Evolutionary conservation across 1,140 invertebrate species (phyloP).

Genomic region (Aradophagus sp.): DNA sequence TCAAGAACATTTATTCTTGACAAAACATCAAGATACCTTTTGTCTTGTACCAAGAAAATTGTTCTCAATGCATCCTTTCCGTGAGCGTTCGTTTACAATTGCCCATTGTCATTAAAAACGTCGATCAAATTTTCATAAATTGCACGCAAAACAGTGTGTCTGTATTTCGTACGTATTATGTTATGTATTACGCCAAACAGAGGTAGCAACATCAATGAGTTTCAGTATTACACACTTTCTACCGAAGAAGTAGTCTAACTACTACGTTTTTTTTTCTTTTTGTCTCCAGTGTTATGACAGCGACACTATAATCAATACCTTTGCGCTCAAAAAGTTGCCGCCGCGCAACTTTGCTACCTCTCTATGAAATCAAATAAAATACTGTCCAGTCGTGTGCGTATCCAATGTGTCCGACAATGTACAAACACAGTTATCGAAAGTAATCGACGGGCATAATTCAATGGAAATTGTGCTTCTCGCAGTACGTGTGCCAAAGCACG

Average conservation of each 20-base stretch:
- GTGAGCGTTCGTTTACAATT: too few species aligned
- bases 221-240: constrained; percentile 23
- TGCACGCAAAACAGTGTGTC: too few species aligned
- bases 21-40: too few species aligned
- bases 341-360: constrained; percentile 10
- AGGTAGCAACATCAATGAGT: constrained; percentile 33
- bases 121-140: constrained; percentile 10
- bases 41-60: too few species aligned
- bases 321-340: constrained; percentile 6
- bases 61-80: too few species aligned
- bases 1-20: too few species aligned
- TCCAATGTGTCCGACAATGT: constrained; percentile 4
- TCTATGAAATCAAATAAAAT: constrained; percentile 10
- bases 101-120: too few species aligned
- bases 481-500: background rate
- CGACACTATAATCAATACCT: constrained; percentile 9
- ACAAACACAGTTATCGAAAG: constrained; percentile 12
- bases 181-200: constrained; percentile 18
- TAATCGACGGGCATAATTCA: background rate
- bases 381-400: background rate
- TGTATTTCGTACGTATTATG: constrained; percentile 18
- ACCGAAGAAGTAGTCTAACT: constrained; percentile 26
- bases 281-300: constrained; percentile 23
- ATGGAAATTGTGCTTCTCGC: background rate
- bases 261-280: too few species aligned